Base-by-base conservation (phyloP, 2,888 invertebrate species). In the Chesias legatella region DNA sequence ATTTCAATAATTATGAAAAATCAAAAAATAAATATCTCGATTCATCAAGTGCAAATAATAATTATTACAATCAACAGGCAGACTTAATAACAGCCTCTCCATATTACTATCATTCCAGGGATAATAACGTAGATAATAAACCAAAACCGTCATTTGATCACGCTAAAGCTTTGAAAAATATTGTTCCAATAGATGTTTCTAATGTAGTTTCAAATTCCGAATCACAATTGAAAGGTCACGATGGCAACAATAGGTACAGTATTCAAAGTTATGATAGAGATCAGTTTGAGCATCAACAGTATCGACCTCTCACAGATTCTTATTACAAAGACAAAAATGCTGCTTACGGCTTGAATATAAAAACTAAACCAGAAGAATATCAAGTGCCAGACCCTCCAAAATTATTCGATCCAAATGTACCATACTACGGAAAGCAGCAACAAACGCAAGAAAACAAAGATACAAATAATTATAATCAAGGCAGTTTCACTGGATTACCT, bases 91-190 rank as follows among this genome's bases (percentile, higher is more conserved):
- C 83, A 9, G 75, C 69, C 9, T 71, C 76, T 10, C 83, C 86
- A 7, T 79, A 73, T 53, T 79, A 66, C 45, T 70, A 72, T 43
- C 76, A 68, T 54, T 49, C 67, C 1, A 71, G 67, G 49, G 79
- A 82, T 49, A 54, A 57, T 43, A 59, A 45, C 20, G 23, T 60
- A 23, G 81, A 84, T 8, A 64, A 58, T 7, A 84, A 79, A 55
- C 49, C 62, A 24, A 82, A 85, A 56, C 73, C 70, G 48, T 72
- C 76, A 0, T 88, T 88, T 58, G 88, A 89, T 56, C 88, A 89
- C 38, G 82, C 83, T 23, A 89, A 84, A 53, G 88, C 85, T 1
- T 60, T 88, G 33, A 88, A 86, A 70, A 85, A 81, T 60, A 85
- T 88, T 41, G 83, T 88, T 10, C 80, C 88, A 1, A 84, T 88